A percentile compares a stretch with the other conserved stretches of the same genome.
Evolutionary conservation across 2,888 invertebrate genomes (phyloP).

Genomic region (Cerceris ruficornis): DNA sequence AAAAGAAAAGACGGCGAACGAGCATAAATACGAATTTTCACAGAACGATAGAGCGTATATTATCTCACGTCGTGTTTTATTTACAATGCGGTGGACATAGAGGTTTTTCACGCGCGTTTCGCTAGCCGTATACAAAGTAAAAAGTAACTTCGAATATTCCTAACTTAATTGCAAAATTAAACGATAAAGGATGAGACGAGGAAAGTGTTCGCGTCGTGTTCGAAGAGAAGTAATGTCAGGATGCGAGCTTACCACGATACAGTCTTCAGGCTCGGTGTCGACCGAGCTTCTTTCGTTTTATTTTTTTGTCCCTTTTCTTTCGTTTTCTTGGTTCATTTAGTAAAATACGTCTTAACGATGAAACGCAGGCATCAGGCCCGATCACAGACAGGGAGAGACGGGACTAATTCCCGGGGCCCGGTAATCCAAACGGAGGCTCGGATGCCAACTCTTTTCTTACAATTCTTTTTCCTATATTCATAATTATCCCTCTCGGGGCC

Average conservation of each 20-base stretch:
- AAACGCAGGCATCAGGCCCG: not conserved
- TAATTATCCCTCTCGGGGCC: too few species aligned
- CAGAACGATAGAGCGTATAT: conserved; percentile 27
- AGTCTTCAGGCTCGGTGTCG: conserved; percentile 46
- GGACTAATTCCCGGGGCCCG: too few species aligned
- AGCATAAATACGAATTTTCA: conserved; percentile 51
- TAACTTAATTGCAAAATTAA: conserved; percentile 40
- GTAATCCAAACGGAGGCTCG: not conserved
- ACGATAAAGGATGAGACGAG: conserved; percentile 24
- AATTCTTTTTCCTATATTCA: too few species aligned
- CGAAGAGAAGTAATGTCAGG: conserved; percentile 11
- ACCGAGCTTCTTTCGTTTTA: conserved; percentile 22
- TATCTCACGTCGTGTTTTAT: conserved; percentile 49
- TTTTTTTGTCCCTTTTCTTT: too few species aligned
- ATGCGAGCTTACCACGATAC: conserved; percentile 35
- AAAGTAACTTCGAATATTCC: conserved; percentile 40
- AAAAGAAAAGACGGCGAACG: not conserved
- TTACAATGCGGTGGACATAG: conserved; percentile 48
- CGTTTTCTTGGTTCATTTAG: not conserved
- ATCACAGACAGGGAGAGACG: too few species aligned
- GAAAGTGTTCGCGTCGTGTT: conserved; percentile 17
- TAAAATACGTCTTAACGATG: conserved; percentile 40
- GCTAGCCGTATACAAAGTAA: conserved; percentile 57
- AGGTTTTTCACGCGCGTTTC: conserved; percentile 32
- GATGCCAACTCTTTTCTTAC: too few species aligned